Evolutionary conservation across 2,888 invertebrate genomes (phyloP).

Genomic region (Ophraella communa): DNA sequence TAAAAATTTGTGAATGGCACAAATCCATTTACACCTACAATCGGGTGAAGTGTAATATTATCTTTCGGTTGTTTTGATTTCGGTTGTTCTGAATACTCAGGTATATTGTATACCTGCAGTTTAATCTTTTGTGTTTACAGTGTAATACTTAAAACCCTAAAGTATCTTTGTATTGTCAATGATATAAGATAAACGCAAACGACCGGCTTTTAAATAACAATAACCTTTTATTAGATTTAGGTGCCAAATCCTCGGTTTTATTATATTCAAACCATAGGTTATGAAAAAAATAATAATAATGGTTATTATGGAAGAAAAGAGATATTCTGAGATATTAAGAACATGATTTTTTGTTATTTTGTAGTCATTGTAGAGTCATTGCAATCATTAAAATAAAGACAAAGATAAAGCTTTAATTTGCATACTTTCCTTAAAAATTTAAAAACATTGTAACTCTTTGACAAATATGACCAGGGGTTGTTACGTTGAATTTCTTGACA

Average conservation of each 20-base stretch:
- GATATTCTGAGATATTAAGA: no score
- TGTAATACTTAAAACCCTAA: background rate
- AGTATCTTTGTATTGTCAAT: background rate
- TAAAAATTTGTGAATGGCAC: constrained; percentile 5
- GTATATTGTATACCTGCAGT: constrained; percentile 1
- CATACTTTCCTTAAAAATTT: no score
- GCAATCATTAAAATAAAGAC: no score
- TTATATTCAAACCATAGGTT: no score
- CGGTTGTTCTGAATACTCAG: background rate
- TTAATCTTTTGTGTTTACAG: background rate
- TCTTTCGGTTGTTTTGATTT: background rate
- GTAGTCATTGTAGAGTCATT: no score
- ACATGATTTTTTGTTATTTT: no score
- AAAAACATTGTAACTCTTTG: no score
- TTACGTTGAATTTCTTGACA: no score
- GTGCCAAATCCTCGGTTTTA: background rate
- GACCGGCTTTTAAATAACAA: background rate
- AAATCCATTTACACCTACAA: constrained; percentile 27
- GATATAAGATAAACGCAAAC: background rate
- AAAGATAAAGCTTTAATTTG: no score
- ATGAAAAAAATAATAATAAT: no score
- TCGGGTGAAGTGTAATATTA: background rate
- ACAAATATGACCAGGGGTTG: no score
- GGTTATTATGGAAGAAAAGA: no score
- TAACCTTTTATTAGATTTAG: background rate